phyloP scores from a whole-genome alignment of 2,797 vertebrate genomes.

The Crax fasciolata region DNA sequence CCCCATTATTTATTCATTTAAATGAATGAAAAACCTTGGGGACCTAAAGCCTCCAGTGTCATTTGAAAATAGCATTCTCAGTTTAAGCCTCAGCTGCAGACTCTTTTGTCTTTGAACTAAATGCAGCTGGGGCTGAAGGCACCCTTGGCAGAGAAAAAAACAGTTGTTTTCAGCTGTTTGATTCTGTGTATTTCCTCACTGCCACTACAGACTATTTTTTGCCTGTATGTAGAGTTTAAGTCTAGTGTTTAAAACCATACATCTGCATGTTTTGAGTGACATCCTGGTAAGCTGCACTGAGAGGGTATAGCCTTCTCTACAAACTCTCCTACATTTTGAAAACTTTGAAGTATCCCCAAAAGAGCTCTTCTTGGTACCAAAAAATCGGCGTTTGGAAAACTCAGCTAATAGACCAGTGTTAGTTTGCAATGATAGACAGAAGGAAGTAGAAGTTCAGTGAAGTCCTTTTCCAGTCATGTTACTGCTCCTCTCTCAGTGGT shows the following conservation, averaged over 20 bases:
- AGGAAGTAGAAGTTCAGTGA: neutral
- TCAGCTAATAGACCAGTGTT: neutral
- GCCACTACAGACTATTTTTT: conserved; percentile 45
- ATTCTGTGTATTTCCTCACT: conserved; percentile 42
- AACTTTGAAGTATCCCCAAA: conserved; percentile 52
- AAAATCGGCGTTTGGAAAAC: conserved; percentile 34
- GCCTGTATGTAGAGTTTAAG: conserved; percentile 34
- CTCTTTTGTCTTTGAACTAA: conserved; percentile 75
- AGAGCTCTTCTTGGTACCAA: conserved; percentile 5
- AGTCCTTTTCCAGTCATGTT: neutral
- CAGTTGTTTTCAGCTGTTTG: conserved; percentile 66
- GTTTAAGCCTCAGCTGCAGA: conserved; percentile 60
- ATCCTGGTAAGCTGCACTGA: neutral
- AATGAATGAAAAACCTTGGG: conserved; percentile 62
- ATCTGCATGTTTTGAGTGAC: neutral
- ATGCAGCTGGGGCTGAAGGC: conserved; percentile 62
- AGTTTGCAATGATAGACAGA: neutral
- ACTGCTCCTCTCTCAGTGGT: neutral
- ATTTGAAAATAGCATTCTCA: conserved; percentile 62
- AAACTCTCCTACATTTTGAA: conserved; percentile 27
- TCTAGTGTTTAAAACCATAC: conserved; percentile 11
- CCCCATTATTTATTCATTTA: conserved; percentile 62
- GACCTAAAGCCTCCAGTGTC: conserved; percentile 57
- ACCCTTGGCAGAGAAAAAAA: conserved; percentile 67
- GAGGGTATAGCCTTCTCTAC: neutral